Evolutionary conservation across 2,888 invertebrate species (phyloP).

Genomic region (Himalopsyche kuldschensis): DNA sequence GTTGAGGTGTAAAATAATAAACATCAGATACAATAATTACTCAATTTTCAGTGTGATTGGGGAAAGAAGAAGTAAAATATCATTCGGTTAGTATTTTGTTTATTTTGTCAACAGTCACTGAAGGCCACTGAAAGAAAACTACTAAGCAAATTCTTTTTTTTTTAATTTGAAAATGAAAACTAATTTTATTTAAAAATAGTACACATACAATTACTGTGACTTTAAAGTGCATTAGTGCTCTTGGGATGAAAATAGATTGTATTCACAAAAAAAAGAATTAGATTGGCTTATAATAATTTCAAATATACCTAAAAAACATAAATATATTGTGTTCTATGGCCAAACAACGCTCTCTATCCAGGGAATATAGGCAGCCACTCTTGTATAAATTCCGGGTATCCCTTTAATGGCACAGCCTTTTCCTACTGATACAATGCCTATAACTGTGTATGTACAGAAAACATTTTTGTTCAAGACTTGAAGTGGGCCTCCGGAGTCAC

Average conservation of each 20-base stretch:
- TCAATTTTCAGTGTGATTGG: no score
- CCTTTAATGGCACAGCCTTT: slow-evolving; percentile 50
- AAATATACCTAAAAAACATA: background rate
- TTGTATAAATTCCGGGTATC: slow-evolving; percentile 63
- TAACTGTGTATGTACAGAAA: slow-evolving; percentile 56
- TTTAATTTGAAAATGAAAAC: no score
- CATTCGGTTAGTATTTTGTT: no score
- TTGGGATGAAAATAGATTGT: background rate
- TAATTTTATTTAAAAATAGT: background rate
- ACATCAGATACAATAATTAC: no score
- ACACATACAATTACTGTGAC: background rate
- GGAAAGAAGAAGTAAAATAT: no score
- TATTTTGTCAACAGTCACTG: no score
- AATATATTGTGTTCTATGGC: slow-evolving; percentile 44
- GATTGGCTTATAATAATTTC: background rate
- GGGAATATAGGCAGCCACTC: slow-evolving; percentile 56
- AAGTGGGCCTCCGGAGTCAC: slow-evolving; percentile 1
- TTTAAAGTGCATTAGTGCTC: background rate
- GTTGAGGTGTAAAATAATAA: no score
- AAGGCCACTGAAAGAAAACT: no score
- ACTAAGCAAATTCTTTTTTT: no score
- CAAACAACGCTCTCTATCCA: slow-evolving; percentile 66
- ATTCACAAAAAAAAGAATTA: background rate
- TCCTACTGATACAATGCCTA: slow-evolving; percentile 59
- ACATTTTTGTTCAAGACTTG: background rate